Percentiles rank a stretch among this genome's conserved stretches.
phyloP scores from a whole-genome alignment of 2,113 vertebrate species.

The Echinops telfairi region DNA sequence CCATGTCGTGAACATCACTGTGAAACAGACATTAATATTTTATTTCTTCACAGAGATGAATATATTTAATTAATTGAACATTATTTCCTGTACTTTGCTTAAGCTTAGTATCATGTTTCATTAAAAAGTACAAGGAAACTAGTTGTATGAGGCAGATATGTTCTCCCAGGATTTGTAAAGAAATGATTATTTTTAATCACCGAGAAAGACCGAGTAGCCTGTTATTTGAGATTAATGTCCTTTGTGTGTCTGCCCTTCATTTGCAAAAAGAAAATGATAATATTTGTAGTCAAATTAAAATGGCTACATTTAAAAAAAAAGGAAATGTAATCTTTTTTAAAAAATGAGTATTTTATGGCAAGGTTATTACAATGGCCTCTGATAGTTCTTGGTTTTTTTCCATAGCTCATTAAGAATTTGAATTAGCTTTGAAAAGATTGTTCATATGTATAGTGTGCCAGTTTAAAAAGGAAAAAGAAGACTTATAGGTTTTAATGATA shows the following conservation, averaged over 20 bases:
- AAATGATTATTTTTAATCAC: constrained; percentile 81
- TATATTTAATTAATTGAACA: constrained; percentile 81
- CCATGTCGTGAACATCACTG: constrained; percentile 53
- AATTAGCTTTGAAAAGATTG: constrained; percentile 61
- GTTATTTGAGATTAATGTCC: constrained; percentile 65
- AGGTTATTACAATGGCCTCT: background rate
- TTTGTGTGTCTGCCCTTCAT: constrained; percentile 61
- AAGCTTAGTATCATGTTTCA: constrained; percentile 79
- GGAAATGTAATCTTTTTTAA: background rate
- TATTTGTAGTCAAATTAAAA: constrained; percentile 56
- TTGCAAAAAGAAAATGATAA: constrained; percentile 70
- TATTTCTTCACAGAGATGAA: constrained; percentile 75
- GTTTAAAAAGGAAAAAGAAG: background rate
- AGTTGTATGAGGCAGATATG: constrained; percentile 74
- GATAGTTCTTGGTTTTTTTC: constrained; percentile 35
- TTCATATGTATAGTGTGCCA: constrained; percentile 56
- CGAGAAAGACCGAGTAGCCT: constrained; percentile 46
- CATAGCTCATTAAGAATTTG: constrained; percentile 56
- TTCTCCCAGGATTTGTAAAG: constrained; percentile 69
- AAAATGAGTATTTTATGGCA: constrained; percentile 33
- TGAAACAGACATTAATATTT: constrained; percentile 73
- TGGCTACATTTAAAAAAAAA: constrained; percentile 51
- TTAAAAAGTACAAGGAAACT: constrained; percentile 73
- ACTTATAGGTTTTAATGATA: constrained; percentile 18
- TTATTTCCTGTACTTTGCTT: constrained; percentile 82